Evolutionary conservation across 2,888 invertebrate genomes (phyloP), one percentile per base, ranked within the genome.

Genomic region (Gisinianus flammeolus): DNA sequence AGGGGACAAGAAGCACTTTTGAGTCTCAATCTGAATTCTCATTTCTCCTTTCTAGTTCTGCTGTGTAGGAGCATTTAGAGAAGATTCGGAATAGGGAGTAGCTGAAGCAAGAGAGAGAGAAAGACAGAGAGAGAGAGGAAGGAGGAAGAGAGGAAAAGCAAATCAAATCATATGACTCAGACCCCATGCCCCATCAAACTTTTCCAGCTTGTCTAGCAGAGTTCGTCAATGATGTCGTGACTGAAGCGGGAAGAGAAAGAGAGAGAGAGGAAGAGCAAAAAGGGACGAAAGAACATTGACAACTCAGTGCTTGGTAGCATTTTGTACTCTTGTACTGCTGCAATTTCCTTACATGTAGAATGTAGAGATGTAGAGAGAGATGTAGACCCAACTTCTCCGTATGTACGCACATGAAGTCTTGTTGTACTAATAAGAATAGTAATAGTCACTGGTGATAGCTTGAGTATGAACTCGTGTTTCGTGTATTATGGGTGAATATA

Each of bases 141-240:
- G 8, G 4, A 24, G 62, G 26, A 26, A 66, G 24, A 66, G 54
- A 73, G 54, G 44, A 44, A 31, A 30, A 66, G 54, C 76, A 81
- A 81, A 80, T 80, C 80, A 81, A 79, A 80, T 80, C 80, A 80
- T 80, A 80, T 81, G 80, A 80, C 81, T 80, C 80, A 81, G 79
- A 64, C 73, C 64, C 72, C 72, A 76, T 76, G 31, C 73, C 64
- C 72, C 72, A 78, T 76, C 64, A 44, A 72, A 72, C 78, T 75
- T 71, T 66, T 73, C 72, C 72, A 73, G 72, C 62, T 62, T 73
- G 72, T 73, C 73, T 68, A 58, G 74, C 78, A 33, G 30, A 31
- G 33, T 64, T 74, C 73, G 44, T 74, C 73, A 74, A 74, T 74
- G 64, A 64, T 64, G 72, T 31, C 64, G 12, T 64, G 64, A 73